Evolutionary conservation across 2,797 vertebrate species (phyloP).

Genomic region (Pelochelys cantorii): DNA sequence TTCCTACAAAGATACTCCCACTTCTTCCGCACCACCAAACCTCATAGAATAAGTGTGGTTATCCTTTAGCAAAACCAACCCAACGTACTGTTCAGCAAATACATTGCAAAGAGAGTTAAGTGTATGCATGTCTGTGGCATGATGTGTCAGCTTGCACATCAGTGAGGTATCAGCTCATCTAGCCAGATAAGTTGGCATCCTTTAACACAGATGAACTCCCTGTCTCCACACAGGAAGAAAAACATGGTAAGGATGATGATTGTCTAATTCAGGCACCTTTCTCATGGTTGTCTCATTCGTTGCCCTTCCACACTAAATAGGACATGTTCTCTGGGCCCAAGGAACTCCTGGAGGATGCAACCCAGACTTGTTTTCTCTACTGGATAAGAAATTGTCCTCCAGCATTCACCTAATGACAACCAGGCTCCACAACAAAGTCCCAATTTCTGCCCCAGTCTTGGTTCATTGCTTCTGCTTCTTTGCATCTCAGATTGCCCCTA

Average conservation of each 20-base stretch:
- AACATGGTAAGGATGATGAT: not conserved
- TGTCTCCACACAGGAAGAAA: not conserved
- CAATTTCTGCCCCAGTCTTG: fast-evolving
- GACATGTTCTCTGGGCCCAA: not conserved
- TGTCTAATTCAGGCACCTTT: not conserved
- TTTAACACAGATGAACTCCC: not conserved
- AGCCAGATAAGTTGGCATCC: not conserved
- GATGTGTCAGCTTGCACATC: fast-evolving
- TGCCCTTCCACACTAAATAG: not conserved
- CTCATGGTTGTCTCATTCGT: too few species aligned
- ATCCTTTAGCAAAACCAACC: not conserved
- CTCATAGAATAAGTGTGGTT: not conserved
- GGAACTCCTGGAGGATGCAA: not conserved
- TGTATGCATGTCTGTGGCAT: not conserved
- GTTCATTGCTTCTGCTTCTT: fast-evolving
- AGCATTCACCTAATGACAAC: not conserved
- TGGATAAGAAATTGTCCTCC: not conserved
- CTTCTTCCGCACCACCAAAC: not conserved
- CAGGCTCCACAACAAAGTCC: not conserved
- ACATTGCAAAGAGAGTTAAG: not conserved
- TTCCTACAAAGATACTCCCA: not conserved
- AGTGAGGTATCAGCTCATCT: fast-evolving
- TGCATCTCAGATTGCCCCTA: not conserved
- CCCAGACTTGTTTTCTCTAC: not conserved
- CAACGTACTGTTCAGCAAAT: not conserved